Percentiles rank a stretch among this genome's conserved stretches.
Evolutionary conservation across 2,888 invertebrate genomes (phyloP).

Genomic region (Petrolisthes cinctipes): DNA sequence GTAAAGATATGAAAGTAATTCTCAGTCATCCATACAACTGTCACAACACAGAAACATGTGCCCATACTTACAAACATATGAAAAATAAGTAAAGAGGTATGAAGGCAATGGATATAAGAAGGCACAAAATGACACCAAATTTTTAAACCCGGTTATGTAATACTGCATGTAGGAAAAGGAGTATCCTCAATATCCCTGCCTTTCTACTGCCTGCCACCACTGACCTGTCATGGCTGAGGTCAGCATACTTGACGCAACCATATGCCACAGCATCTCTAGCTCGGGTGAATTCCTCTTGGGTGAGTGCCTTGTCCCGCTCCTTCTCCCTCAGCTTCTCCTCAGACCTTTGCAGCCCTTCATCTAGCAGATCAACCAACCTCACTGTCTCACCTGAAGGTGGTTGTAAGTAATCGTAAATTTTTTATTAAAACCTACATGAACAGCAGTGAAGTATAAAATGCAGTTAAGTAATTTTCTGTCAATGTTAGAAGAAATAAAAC

Average conservation of each 20-base stretch:
- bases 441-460: too few species aligned
- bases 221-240: conserved; percentile 88
- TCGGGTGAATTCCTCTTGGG: conserved; percentile 81
- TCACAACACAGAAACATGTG: neutral
- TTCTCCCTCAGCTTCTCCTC: conserved; percentile 88
- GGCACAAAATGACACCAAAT: too few species aligned
- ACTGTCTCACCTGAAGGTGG: conserved; percentile 86
- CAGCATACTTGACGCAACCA: conserved; percentile 98
- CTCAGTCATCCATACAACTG: neutral
- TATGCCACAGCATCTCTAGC: conserved; percentile 95
- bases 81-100: neutral
- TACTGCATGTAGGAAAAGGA: too few species aligned
- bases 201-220: too few species aligned
- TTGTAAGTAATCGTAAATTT: neutral
- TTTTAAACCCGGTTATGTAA: too few species aligned
- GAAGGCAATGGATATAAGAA: too few species aligned
- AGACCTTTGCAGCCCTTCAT: conserved; percentile 88
- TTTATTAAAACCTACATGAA: too few species aligned
- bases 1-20: neutral
- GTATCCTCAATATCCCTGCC: too few species aligned
- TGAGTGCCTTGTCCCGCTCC: conserved; percentile 85
- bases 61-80: neutral
- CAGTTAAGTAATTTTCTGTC: too few species aligned
- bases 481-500: too few species aligned
- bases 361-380: conserved; percentile 85